Percentiles rank a stretch among this genome's conserved stretches.
phyloP scores from a whole-genome alignment of 2,113 vertebrate genomes.

The Romanogobio albipinnatus region DNA sequence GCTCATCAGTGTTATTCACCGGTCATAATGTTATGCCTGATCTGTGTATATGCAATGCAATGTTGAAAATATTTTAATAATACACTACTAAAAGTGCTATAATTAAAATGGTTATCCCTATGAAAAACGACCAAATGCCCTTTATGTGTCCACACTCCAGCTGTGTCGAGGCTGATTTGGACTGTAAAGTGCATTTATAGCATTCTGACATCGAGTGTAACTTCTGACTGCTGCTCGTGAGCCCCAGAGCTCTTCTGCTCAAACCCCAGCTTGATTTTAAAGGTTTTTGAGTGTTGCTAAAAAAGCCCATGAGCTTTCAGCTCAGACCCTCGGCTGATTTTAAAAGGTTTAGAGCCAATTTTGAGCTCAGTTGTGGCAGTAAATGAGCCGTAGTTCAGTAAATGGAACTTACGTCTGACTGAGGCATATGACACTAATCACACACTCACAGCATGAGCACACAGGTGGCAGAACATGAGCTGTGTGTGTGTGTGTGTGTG shows the following conservation, averaged over 20 bases:
- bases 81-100: no score
- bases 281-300: conserved; percentile 23
- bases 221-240: not conserved
- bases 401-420: conserved; percentile 9
- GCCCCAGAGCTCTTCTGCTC: conserved; percentile 1
- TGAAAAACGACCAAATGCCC: not conserved
- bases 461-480: conserved; percentile 25
- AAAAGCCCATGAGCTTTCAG: not conserved
- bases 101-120: no score
- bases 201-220: not conserved
- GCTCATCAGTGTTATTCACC: no score
- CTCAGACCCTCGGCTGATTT: not conserved
- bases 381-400: conserved; percentile 4
- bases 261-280: not conserved
- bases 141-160: not conserved
- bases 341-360: not conserved
- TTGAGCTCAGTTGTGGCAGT: conserved; percentile 14
- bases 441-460: not conserved
- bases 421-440: conserved; percentile 28
- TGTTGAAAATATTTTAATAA: no score
- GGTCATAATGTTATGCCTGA: no score
- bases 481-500: not conserved
- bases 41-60: no score
- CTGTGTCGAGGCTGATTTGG: not conserved
- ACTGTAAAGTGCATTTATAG: not conserved